A percentile compares a stretch with the other conserved stretches of the same genome.
Conservation (phyloP, 2,113 vertebrate species). For the Salvelinus fontinalis region DNA sequence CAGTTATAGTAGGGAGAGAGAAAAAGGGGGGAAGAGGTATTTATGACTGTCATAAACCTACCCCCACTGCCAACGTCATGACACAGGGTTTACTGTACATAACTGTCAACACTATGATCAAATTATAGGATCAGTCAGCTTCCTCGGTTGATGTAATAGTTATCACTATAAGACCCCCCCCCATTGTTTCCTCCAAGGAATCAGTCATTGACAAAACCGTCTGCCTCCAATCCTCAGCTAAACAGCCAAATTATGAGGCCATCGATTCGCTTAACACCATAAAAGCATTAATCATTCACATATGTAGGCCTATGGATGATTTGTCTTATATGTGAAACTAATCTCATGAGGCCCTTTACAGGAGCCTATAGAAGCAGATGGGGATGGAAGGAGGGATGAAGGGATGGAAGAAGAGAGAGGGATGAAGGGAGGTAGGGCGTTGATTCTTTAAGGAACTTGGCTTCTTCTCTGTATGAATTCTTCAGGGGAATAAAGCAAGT, state of each 20-base stretch:
- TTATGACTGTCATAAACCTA: too few relatives aligned
- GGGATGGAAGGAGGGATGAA: background rate
- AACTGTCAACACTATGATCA: background rate
- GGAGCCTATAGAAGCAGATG: conserved; percentile 33
- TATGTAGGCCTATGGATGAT: conserved; percentile 30
- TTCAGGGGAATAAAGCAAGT: conserved; percentile 56
- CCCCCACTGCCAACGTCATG: too few relatives aligned
- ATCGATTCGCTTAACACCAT: conserved; percentile 43
- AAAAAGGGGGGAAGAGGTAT: too few relatives aligned
- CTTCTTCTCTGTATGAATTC: conserved; percentile 34
- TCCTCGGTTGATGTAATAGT: background rate
- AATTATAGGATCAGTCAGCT: background rate
- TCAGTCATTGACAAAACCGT: conserved; percentile 29
- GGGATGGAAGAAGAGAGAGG: background rate
- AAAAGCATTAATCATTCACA: conserved; percentile 59
- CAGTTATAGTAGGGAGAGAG: too few relatives aligned
- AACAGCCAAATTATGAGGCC: conserved; percentile 54
- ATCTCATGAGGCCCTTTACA: conserved; percentile 47
- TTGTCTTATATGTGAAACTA: conserved; percentile 36
- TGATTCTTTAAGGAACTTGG: conserved; percentile 58
- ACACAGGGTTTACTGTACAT: background rate
- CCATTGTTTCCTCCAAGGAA: conserved; percentile 25
- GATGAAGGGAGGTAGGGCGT: conserved; percentile 47
- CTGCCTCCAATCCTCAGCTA: conserved; percentile 51
- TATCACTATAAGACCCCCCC: too few relatives aligned